phyloP scores from a whole-genome alignment of 1,140 invertebrate genomes.

The Cotesia typhae region DNA sequence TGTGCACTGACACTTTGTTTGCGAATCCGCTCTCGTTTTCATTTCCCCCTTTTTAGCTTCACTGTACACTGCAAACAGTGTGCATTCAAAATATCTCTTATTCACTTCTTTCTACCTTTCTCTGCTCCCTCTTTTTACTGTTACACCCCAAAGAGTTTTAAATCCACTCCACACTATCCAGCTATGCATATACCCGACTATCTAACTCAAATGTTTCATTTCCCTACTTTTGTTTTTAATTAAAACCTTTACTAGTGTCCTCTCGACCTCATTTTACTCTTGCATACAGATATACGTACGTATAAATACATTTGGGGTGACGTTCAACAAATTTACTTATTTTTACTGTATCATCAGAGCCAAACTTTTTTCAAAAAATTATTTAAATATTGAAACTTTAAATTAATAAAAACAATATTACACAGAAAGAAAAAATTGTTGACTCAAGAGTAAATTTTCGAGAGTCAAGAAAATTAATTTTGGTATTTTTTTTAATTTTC shows the following conservation, averaged over 20 bases:
- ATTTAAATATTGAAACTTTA: too few relatives aligned
- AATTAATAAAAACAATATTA: too few relatives aligned
- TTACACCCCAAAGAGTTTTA: slow-evolving; percentile 5
- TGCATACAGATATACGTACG: too few relatives aligned
- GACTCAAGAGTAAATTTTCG: too few relatives aligned
- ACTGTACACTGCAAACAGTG: not conserved
- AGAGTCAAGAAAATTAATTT: too few relatives aligned
- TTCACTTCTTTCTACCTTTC: not conserved
- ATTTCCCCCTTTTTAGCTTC: slow-evolving; percentile 7
- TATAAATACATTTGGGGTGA: too few relatives aligned
- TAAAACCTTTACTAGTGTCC: not conserved
- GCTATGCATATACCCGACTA: not conserved
- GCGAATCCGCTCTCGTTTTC: slow-evolving; percentile 14
- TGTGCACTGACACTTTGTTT: slow-evolving; percentile 19
- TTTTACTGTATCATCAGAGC: too few relatives aligned
- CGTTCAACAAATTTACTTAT: too few relatives aligned
- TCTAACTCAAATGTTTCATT: not conserved
- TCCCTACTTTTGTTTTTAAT: slow-evolving; percentile 14
- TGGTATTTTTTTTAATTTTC: too few relatives aligned
- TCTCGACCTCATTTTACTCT: slow-evolving; percentile 11
- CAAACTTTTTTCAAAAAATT: too few relatives aligned
- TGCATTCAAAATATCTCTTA: not conserved
- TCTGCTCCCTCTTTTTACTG: not conserved
- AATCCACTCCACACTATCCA: not conserved
- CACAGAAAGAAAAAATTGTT: too few relatives aligned